Evolutionary conservation across 23 tunicate species (phyloP).

Genomic region (Ascidia mentula): DNA sequence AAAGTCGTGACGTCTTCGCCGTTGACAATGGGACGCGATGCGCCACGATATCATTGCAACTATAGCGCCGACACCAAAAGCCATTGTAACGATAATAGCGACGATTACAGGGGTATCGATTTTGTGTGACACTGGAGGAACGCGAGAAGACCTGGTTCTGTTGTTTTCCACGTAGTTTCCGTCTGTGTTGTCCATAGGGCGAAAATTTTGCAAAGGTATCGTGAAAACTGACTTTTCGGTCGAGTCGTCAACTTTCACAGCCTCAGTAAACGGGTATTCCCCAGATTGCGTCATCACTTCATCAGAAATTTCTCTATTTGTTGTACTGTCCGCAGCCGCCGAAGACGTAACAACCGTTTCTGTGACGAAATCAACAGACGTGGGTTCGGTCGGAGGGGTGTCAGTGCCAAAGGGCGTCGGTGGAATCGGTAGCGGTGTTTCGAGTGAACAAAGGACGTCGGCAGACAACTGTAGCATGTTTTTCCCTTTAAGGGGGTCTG

Average conservation of each 20-base stretch:
- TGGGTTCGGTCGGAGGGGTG: neutral
- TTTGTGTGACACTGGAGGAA: neutral
- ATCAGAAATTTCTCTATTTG: too few relatives aligned
- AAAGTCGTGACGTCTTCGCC: neutral
- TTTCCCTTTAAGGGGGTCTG: constrained; percentile 28
- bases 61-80: constrained; percentile 3
- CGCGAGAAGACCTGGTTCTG: neutral
- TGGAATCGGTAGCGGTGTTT: neutral
- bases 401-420: neutral
- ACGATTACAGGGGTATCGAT: constrained; percentile 1
- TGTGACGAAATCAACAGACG: neutral
- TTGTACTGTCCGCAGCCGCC: neutral
- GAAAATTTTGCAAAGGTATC: too few relatives aligned
- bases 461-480: constrained; percentile 27
- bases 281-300: neutral
- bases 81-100: constrained; percentile 7
- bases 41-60: neutral
- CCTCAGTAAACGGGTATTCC: neutral
- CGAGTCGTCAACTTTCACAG: neutral
- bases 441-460: constrained; percentile 9
- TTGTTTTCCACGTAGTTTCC: neutral
- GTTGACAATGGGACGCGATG: neutral
- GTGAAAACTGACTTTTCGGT: neutral
- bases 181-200: too few relatives aligned
- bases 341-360: neutral